A percentile compares a stretch with the other conserved stretches of the same genome.
phyloP scores from a whole-genome alignment of 2,113 vertebrate genomes.

The Sceloporus tristichus region DNA sequence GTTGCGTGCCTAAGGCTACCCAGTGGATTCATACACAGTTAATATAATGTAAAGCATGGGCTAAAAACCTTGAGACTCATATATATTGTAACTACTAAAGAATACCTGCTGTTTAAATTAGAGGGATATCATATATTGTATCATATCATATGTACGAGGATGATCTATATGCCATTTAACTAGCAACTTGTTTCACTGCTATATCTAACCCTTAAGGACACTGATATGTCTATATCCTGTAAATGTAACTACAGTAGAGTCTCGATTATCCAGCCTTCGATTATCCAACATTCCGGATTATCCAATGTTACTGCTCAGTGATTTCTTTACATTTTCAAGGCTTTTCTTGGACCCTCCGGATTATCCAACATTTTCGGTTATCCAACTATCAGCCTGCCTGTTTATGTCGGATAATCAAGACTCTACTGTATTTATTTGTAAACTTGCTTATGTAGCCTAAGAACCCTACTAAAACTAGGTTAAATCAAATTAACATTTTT shows the following conservation, averaged over 20 bases:
- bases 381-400: too few species aligned
- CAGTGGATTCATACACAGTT: not conserved
- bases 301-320: too few species aligned
- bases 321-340: too few species aligned
- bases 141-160: not conserved
- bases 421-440: not conserved
- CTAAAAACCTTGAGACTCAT: not conserved
- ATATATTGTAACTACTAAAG: not conserved
- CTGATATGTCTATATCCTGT: not conserved
- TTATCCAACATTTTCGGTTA: too few species aligned
- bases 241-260: not conserved
- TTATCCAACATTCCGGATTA: too few species aligned
- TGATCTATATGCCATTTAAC: not conserved
- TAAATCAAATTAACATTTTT: not conserved
- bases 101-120: too few species aligned
- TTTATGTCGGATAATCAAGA: too few species aligned
- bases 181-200: not conserved
- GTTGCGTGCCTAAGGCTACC: not conserved
- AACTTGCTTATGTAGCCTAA: not conserved
- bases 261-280: too few species aligned
- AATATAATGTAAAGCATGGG: not conserved
- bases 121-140: not conserved
- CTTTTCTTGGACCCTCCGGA: too few species aligned
- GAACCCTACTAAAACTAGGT: not conserved
- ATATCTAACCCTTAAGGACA: not conserved